A percentile compares a stretch with the other conserved stretches of the same genome.
Evolutionary conservation across 1,140 invertebrate species (phyloP).

Genomic region (Acyrthosiphon pisum): DNA sequence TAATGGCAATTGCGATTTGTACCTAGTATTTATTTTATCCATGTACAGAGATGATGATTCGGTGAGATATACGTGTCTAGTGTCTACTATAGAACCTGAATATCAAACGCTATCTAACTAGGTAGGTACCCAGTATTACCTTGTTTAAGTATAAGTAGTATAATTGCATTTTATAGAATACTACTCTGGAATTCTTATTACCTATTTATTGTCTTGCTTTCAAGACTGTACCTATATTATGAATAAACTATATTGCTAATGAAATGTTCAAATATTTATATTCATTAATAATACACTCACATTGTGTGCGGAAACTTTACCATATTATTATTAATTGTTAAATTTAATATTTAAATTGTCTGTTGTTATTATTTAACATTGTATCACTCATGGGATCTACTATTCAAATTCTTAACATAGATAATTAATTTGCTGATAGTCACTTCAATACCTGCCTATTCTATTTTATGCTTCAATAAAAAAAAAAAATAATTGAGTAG

Average conservation of each 20-base stretch:
- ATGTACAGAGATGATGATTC: neutral
- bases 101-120: too few relatives aligned
- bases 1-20: neutral
- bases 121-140: neutral
- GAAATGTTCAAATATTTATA: neutral
- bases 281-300: neutral
- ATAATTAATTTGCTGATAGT: neutral
- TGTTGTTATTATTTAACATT: neutral
- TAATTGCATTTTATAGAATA: constrained; percentile 3
- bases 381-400: neutral
- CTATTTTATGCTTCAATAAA: neutral
- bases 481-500: neutral
- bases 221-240: neutral
- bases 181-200: neutral
- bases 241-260: neutral
- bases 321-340: neutral
- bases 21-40: neutral
- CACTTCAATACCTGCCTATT: neutral
- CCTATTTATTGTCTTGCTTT: neutral
- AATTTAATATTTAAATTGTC: neutral
- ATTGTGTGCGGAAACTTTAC: neutral
- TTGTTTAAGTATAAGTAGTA: neutral
- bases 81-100: neutral
- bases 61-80: neutral
- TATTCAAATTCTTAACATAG: neutral